Base-by-base conservation (phyloP, 2,888 invertebrate species). In the Gari tellinella region DNA sequence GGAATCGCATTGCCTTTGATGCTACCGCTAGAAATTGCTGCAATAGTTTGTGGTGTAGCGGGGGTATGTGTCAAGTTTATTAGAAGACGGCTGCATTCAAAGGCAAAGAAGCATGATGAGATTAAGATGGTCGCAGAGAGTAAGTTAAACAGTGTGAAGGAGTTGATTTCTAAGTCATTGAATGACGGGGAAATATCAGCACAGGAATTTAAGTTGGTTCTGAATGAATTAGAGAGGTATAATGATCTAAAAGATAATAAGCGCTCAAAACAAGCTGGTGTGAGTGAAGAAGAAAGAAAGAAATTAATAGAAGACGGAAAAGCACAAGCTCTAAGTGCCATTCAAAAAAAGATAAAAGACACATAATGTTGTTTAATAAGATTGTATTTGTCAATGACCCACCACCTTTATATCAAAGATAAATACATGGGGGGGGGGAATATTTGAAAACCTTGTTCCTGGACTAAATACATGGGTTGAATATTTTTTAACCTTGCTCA, bases 101-200 rank as follows among this genome's bases (percentile, higher is more conserved):
- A n/a, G n/a, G n/a, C n/a, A n/a, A n/a, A n/a, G n/a, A n/a, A n/a
- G n/a, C n/a, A n/a, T n/a, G n/a, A n/a, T n/a, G n/a, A n/a, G n/a
- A n/a, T n/a, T n/a, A n/a, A n/a, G n/a, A n/a, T n/a, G n/a, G n/a
- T n/a, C n/a, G n/a, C n/a, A n/a, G n/a, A n/a, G n/a, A n/a, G n/a
- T n/a, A n/a, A n/a, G n/a, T n/a, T n/a, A 37, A 53, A 61, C 38
- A 61, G 61, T 40, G 49, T 60, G 15, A 55, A 68, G 21, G 61
- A 68, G 17, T 37, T 68, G 25, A 51, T 69, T 49, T 69, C 62
- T 15, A 69, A 56, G 21, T 41, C 63, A 23, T 21, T 63, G 31
- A 15, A 31, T n/a, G 62, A 69, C 43, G 62, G 69, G 17, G 45
- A 69, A 31, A 62, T 69, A 43, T 43, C 43, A 21, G 69, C 49